Evolutionary conservation across 2,888 invertebrate genomes (phyloP).

Genomic region (Hirtodrosophila histrioides): DNA sequence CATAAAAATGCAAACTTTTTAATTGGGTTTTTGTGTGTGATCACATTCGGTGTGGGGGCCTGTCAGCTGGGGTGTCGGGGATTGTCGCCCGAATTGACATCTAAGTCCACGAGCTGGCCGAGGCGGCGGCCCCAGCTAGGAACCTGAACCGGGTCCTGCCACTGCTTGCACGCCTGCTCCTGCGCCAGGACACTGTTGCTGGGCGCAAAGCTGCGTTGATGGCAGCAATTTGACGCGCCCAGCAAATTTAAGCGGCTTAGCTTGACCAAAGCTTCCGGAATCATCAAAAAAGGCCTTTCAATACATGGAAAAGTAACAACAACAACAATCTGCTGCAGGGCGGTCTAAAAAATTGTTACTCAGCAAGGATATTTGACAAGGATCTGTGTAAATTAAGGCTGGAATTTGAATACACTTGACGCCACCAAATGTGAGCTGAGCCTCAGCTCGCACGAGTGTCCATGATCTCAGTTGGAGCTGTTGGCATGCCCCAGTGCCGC

Average conservation of each 20-base stretch:
- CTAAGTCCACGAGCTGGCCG: slow-evolving; percentile 23
- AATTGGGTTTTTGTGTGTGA: slow-evolving; percentile 77
- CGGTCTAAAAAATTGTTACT: slow-evolving; percentile 35
- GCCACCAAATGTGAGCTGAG: background rate
- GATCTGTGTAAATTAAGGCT: slow-evolving; percentile 44
- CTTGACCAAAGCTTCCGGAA: slow-evolving; percentile 62
- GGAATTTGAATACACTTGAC: slow-evolving; percentile 13
- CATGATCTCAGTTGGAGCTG: background rate
- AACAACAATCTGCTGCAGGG: slow-evolving; percentile 27
- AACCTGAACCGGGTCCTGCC: slow-evolving; percentile 1
- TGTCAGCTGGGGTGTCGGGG: slow-evolving; percentile 33
- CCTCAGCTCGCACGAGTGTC: background rate
- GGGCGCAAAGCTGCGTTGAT: slow-evolving; percentile 68
- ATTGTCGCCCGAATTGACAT: slow-evolving; percentile 49
- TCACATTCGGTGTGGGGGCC: slow-evolving; percentile 46
- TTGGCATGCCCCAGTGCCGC: background rate
- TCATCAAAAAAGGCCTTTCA: slow-evolving; percentile 15
- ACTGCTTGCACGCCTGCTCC: background rate
- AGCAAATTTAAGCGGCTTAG: slow-evolving; percentile 75
- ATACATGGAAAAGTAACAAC: slow-evolving; percentile 6
- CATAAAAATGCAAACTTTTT: slow-evolving; percentile 79
- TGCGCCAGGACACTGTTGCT: slow-evolving; percentile 4
- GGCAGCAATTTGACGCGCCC: slow-evolving; percentile 72
- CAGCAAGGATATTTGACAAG: slow-evolving; percentile 42
- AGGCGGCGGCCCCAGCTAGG: too few species aligned